These are phyloP conservation scores for Drosophila pseudoananassae DNA, from an alignment of 1,140 invertebrate species.

Conservation along the genomic window DNA sequence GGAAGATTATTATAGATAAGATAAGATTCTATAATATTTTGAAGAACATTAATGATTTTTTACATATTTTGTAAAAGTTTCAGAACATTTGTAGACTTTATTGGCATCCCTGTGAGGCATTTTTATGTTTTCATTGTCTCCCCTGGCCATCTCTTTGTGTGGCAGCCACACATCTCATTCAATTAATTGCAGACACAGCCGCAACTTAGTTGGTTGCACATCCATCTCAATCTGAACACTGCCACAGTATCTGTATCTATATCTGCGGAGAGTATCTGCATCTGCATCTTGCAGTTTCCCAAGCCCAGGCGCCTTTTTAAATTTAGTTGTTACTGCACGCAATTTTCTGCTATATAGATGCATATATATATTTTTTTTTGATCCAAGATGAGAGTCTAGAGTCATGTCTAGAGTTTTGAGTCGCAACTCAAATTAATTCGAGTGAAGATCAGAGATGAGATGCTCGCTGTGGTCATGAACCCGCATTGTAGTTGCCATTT, in stretches of 20 bases:
- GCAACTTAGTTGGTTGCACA: conserved; percentile 31
- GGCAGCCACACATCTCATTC: conserved; percentile 23
- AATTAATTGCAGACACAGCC: conserved; percentile 36
- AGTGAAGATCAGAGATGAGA: conserved; percentile 2
- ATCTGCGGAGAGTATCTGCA: conserved; percentile 2
- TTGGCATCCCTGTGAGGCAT: neutral
- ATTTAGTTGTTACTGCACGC: conserved; percentile 66
- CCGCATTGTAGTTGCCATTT: conserved; percentile 78
- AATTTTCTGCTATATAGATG: conserved; percentile 35
- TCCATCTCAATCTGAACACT: conserved; percentile 1
- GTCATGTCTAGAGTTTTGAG: neutral
- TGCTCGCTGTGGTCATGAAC: conserved; percentile 68
- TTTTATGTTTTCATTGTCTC: conserved; percentile 5
- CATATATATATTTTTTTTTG: neutral
- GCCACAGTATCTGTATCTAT: conserved; percentile 10
- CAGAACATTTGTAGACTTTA: no score
- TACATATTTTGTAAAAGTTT: no score
- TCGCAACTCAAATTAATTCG: neutral
- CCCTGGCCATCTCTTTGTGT: conserved; percentile 19
- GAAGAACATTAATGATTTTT: no score
- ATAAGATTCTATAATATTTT: no score
- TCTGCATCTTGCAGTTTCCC: conserved; percentile 42
- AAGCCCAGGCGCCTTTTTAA: conserved; percentile 42
- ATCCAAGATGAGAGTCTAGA: neutral
- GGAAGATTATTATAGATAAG: no score